Conservation (phyloP, 2,797 vertebrate genomes). For the Cryptoblepharus egeriae region DNA sequence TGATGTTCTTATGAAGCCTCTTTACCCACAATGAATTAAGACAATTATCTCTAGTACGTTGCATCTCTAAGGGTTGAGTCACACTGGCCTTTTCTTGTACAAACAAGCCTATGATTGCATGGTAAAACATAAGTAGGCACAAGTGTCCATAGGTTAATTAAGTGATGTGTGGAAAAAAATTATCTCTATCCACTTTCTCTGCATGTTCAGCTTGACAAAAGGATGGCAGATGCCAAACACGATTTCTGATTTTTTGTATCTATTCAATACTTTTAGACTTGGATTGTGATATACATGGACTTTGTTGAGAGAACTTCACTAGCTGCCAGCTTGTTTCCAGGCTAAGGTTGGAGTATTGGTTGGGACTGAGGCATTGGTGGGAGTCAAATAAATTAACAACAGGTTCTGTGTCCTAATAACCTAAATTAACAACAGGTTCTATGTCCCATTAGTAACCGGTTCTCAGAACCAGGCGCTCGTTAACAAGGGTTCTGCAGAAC, state of each 20-base stretch:
- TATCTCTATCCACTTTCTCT: background rate
- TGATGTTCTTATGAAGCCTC: background rate
- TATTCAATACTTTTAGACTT: background rate
- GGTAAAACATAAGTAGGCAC: background rate
- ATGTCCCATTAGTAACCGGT: too few relatives aligned
- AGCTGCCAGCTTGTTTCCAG: background rate
- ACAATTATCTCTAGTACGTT: background rate
- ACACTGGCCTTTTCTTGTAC: background rate
- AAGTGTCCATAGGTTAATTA: background rate
- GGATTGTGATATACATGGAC: background rate
- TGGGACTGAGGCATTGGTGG: too few relatives aligned
- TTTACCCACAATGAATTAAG: background rate
- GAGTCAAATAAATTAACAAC: too few relatives aligned
- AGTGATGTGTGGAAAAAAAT: background rate
- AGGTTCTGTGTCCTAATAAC: too few relatives aligned
- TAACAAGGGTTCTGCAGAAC: too few relatives aligned
- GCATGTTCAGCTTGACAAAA: background rate
- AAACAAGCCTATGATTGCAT: constrained; percentile 3
- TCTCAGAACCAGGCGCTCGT: too few relatives aligned
- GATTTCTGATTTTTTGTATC: background rate
- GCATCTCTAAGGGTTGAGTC: background rate
- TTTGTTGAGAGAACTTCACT: background rate
- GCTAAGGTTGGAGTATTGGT: background rate
- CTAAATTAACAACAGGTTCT: too few relatives aligned
- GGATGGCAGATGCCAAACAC: background rate